A percentile compares a stretch with the other conserved stretches of the same genome.
Conservation (phyloP, 2,113 vertebrate genomes). For the Chionomys nivalis region DNA sequence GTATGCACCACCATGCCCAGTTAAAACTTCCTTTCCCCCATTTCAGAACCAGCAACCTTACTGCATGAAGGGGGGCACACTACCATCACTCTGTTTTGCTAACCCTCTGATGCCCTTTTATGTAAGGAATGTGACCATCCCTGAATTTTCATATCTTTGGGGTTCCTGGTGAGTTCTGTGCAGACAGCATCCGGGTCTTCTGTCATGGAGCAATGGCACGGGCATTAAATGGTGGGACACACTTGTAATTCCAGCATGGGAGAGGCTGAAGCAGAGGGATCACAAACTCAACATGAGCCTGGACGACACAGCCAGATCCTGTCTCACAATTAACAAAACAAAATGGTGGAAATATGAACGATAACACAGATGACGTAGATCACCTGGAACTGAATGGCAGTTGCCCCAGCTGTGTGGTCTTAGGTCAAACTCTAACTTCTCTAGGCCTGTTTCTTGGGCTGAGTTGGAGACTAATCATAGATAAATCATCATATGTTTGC, state of each 20-base stretch:
- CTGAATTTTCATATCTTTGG: neutral
- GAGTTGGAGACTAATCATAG: neutral
- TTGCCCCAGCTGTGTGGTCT: neutral
- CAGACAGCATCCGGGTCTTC: neutral
- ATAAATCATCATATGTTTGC: neutral
- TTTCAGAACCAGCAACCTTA: neutral
- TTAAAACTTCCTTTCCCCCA: neutral
- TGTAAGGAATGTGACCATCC: neutral
- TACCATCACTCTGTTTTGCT: too few relatives aligned
- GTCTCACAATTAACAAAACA: neutral
- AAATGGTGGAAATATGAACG: neutral
- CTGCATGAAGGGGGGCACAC: fast-evolving
- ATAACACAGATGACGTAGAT: neutral
- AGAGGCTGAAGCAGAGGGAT: neutral
- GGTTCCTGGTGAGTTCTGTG: neutral
- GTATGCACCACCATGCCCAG: neutral
- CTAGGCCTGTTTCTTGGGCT: neutral
- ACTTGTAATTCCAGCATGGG: too few relatives aligned
- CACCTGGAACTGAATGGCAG: neutral
- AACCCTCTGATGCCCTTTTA: neutral
- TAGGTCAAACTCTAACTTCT: neutral
- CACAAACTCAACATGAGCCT: neutral
- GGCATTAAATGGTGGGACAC: neutral
- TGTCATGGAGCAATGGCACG: neutral
- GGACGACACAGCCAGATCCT: neutral